Conservation (phyloP, 92 coral and sea anemone species). For the Pocillopora meandrina region DNA sequence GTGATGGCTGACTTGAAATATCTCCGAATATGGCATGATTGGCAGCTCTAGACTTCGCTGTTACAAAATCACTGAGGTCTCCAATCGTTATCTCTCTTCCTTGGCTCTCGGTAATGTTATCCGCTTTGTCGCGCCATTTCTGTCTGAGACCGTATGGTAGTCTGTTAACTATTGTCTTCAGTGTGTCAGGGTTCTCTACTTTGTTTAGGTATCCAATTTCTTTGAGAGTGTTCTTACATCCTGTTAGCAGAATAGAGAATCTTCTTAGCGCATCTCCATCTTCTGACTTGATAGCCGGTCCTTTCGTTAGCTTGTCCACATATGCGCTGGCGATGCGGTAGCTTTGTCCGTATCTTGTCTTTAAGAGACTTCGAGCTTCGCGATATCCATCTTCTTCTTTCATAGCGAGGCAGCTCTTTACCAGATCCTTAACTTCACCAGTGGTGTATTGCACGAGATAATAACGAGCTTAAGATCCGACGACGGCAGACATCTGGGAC, state of each 20-base stretch:
- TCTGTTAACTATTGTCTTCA: conserved; percentile 22
- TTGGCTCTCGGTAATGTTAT: conserved; percentile 39
- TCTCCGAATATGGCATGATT: conserved; percentile 10
- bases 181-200: conserved; percentile 30
- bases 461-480: too few species aligned
- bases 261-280: conserved; percentile 24
- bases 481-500: too few species aligned
- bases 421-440: too few species aligned
- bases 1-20: not conserved
- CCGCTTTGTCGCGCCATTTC: conserved; percentile 35
- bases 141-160: conserved; percentile 27
- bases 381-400: too few species aligned
- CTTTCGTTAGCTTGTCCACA: conserved; percentile 21
- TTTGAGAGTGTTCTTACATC: conserved; percentile 28
- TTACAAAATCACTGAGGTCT: conserved; percentile 14
- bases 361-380: conserved; percentile 12
- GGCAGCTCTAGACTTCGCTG: not conserved
- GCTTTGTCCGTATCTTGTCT: conserved; percentile 28
- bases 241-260: conserved; percentile 6
- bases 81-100: conserved; percentile 20
- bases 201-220: conserved; percentile 36
- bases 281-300: conserved; percentile 30
- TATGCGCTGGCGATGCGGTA: conserved; percentile 28
- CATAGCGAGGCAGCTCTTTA: not conserved
- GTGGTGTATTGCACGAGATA: too few species aligned